phyloP scores from a whole-genome alignment of 2,888 invertebrate genomes.

The Volucella zonaria region DNA sequence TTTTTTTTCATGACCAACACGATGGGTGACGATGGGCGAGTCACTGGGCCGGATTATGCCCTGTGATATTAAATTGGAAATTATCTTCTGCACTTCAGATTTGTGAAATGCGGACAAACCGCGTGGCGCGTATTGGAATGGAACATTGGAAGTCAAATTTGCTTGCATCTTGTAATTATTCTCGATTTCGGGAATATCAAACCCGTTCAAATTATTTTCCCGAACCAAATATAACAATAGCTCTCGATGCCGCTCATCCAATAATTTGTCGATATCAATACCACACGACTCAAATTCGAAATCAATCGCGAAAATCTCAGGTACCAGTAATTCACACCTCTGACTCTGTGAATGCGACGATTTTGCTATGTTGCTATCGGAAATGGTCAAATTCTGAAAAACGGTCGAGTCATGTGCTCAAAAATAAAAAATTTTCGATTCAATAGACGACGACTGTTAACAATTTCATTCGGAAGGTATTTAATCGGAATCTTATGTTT shows the following conservation, averaged over 20 bases:
- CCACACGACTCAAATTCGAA: background rate
- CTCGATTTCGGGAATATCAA: background rate
- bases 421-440: no score
- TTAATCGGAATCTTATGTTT: background rate
- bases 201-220: background rate
- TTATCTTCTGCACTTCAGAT: background rate
- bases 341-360: background rate
- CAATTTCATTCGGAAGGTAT: no score
- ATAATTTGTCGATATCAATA: background rate
- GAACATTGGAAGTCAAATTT: slow-evolving; percentile 1
- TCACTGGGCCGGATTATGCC: no score
- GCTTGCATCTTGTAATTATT: no score
- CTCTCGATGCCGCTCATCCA: background rate
- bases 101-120: slow-evolving; percentile 4
- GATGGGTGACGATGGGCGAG: no score
- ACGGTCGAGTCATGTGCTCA: no score
- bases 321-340: slow-evolving; percentile 1
- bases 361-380: background rate
- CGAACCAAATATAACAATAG: background rate
- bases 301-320: slow-evolving; percentile 1
- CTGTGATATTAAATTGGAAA: background rate
- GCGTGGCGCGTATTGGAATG: background rate
- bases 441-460: no score
- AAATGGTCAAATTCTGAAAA: background rate
- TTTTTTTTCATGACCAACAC: no score